These are phyloP conservation scores for Galerucella nymphaeae DNA, from an alignment of 2,888 invertebrate species.

Conservation along the genomic window DNA sequence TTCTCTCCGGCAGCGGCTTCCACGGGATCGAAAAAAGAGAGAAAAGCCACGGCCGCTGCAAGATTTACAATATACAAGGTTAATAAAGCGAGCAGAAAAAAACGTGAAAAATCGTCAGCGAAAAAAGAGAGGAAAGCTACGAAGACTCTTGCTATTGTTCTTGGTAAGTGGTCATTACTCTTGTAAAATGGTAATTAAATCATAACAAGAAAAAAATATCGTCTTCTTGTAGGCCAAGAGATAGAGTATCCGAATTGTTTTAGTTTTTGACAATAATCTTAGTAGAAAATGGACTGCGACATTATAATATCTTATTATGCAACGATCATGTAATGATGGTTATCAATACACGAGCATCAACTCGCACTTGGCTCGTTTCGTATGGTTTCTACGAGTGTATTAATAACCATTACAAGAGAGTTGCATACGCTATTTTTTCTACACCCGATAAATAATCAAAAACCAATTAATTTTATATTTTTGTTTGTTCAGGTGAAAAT, in stretches of 20 bases:
- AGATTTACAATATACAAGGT: constrained; percentile 93
- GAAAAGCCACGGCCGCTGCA: constrained; percentile 76
- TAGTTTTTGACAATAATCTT: not conserved
- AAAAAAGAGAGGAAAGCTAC: constrained; percentile 98
- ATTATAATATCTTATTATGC: too few relatives aligned
- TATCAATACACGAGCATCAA: too few relatives aligned
- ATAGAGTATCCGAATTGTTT: not conserved
- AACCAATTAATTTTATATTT: too few relatives aligned
- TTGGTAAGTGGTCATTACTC: constrained; percentile 79
- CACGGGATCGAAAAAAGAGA: constrained; percentile 78
- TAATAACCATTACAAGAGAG: too few relatives aligned
- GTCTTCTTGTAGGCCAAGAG: not conserved
- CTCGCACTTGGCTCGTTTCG: too few relatives aligned
- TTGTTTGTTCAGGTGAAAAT: too few relatives aligned
- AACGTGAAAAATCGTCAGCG: constrained; percentile 92
- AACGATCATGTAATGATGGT: too few relatives aligned
- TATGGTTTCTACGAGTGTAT: too few relatives aligned
- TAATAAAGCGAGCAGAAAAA: constrained; percentile 94
- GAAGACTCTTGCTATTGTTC: constrained; percentile 97
- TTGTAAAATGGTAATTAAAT: not conserved
- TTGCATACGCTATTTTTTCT: too few relatives aligned
- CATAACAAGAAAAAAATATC: not conserved
- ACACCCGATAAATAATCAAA: too few relatives aligned
- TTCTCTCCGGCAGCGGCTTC: constrained; percentile 55
- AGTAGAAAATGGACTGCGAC: too few relatives aligned